Evolutionary conservation across 30 jellyfish, hydroid and myxozoan species (phyloP).

Genomic region (Aurelia sp.): DNA sequence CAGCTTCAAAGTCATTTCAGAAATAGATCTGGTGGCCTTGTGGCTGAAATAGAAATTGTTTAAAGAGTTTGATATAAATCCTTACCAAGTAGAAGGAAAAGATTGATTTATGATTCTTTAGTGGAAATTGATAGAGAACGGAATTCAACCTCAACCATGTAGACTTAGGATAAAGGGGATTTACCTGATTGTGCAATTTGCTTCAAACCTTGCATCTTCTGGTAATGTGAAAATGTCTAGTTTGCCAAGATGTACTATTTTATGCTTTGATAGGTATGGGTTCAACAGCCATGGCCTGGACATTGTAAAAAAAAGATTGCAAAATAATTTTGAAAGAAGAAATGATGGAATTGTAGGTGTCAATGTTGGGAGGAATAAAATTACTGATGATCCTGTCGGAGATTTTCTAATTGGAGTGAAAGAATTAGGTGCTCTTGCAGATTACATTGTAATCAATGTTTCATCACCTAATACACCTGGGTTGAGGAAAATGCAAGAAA

Average conservation of each 20-base stretch:
- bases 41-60: too few relatives aligned
- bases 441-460: conserved; percentile 81
- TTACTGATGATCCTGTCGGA: conserved; percentile 62
- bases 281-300: conserved; percentile 85
- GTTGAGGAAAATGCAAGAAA: conserved; percentile 81
- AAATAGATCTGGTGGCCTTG: too few relatives aligned
- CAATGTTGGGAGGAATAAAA: conserved; percentile 82
- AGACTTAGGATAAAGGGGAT: too few relatives aligned
- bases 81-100: too few relatives aligned
- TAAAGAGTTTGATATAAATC: too few relatives aligned
- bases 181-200: too few relatives aligned
- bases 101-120: too few relatives aligned
- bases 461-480: conserved; percentile 98
- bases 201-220: too few relatives aligned
- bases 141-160: too few relatives aligned
- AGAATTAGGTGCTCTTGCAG: conserved; percentile 70
- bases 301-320: conserved; percentile 43
- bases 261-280: conserved; percentile 66
- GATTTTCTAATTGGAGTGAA: conserved; percentile 77
- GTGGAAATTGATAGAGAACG: too few relatives aligned
- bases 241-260: neutral
- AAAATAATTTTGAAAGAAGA: conserved; percentile 16
- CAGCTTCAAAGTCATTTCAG: too few relatives aligned
- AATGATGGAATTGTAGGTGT: conserved; percentile 73
- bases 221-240: too few relatives aligned